These are phyloP conservation scores for Sporophila hypoxantha DNA, from an alignment of 2,113 vertebrate genomes.

Conservation along the genomic window DNA sequence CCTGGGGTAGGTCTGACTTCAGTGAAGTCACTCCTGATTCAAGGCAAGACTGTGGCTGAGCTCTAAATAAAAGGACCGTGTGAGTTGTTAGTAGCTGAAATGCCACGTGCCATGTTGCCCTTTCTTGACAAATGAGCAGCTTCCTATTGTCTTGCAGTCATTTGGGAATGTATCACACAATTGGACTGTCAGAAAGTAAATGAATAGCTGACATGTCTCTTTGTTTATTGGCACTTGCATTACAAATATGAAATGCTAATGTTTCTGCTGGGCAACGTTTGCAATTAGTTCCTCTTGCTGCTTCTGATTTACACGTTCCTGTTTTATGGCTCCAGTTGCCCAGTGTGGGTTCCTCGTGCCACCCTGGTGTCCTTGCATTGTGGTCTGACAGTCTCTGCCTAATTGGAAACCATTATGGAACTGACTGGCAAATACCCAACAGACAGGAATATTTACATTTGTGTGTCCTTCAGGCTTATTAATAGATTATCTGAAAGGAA, in stretches of 20 bases:
- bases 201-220: not conserved
- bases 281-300: not conserved
- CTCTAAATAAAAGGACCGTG: not conserved
- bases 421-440: not conserved
- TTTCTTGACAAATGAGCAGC: not conserved
- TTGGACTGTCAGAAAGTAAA: not conserved
- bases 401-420: not conserved
- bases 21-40: not conserved
- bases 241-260: constrained; percentile 9
- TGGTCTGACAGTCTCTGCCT: not conserved
- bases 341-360: not conserved
- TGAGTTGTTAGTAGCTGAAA: not conserved
- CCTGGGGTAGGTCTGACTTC: not conserved
- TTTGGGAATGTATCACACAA: not conserved
- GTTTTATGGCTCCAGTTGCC: not conserved
- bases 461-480: not conserved
- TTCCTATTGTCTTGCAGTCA: not conserved
- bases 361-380: not conserved
- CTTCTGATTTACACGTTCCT: not conserved
- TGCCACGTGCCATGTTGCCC: not conserved
- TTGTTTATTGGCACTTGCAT: not conserved
- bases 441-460: not conserved
- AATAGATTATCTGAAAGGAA: not conserved
- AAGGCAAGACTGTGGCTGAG: not conserved
- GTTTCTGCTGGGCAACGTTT: not conserved